Evolutionary conservation across 2,888 invertebrate genomes (phyloP), one percentile per base, ranked within the genome.

Genomic region (Schizaphis graminum): DNA sequence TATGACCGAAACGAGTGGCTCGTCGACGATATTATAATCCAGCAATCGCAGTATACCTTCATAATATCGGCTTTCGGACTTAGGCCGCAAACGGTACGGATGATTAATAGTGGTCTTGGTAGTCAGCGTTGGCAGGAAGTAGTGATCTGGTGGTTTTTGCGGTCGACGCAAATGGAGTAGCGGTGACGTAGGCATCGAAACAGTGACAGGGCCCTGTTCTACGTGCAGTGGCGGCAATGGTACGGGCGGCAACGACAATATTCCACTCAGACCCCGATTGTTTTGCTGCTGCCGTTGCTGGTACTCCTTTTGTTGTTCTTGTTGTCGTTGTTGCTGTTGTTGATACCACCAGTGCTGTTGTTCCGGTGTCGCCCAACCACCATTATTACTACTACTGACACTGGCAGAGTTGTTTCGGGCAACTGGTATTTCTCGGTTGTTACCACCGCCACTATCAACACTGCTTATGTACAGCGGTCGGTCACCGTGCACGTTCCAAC

Each of bases 271-370:
- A 21, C 84, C 53, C 0, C 84, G 53, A 28, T 41, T 85, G 84
- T 41, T 28, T 28, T 67, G 61, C 4, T 85, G 91, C 10, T 56
- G 84, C 56, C 26, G 56, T 16, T 49, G 77, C 13, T 35, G 56
- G 21, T 53, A 53, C 21, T 53, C 21, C 3, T 21, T 53, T 53
- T 53, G 53, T 53, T 53, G 53, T 53, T 53, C 53, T 53, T 53
- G 53, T 21, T 61, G 61, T 16, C 61, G 61, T 16, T 16, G 89
- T 47, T 89, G 89, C 67, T 90, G 90, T 35, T 92, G 92, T 53
- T 77, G 92, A 67, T 92, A 41, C 92, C 88, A 88, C 92, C 92
- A 92, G 41, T 92, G 67, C 8, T 53, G 53, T 53, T 53, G 53
- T 53, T 53, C 53, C 53, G 53, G 21, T 5, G 53, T 53, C 53